Evolutionary conservation across 1,140 invertebrate species (phyloP).

Genomic region (Dolichoris vasculosae): DNA sequence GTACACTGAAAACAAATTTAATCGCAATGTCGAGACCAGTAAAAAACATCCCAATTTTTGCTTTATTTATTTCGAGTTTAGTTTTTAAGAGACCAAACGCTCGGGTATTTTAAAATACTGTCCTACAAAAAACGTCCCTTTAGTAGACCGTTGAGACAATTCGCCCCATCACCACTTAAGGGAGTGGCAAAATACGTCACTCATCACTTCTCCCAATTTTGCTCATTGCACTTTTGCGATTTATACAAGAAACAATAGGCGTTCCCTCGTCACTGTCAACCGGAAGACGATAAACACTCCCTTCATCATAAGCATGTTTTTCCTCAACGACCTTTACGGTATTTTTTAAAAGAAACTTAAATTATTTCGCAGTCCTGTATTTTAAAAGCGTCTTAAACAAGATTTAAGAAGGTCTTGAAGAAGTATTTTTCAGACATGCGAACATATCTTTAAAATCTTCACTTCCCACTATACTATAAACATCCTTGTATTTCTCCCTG

Average conservation of each 20-base stretch:
- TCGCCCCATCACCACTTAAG: background rate
- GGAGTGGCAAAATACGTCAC: background rate
- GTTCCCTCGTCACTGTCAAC: background rate
- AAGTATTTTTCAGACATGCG: background rate
- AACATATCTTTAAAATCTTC: background rate
- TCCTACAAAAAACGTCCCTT: background rate
- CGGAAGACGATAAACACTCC: background rate
- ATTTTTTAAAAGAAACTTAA: background rate
- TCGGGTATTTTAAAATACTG: background rate
- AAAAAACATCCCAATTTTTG: too few relatives aligned
- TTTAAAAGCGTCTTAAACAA: background rate
- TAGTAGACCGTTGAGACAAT: background rate
- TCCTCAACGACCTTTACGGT: background rate
- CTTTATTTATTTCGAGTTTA: background rate
- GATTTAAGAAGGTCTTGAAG: background rate
- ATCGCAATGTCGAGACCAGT: too few relatives aligned
- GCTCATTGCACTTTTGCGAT: background rate
- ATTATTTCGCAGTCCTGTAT: background rate
- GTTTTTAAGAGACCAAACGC: background rate
- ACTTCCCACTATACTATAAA: background rate
- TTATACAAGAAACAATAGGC: conserved; percentile 2
- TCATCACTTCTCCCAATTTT: background rate
- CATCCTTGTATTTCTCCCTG: background rate
- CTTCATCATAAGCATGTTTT: background rate
- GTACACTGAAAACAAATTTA: too few relatives aligned